Percentiles rank a stretch among this genome's conserved stretches.
Conservation (phyloP, 2,888 invertebrate species). For the Ischnura elegans region DNA sequence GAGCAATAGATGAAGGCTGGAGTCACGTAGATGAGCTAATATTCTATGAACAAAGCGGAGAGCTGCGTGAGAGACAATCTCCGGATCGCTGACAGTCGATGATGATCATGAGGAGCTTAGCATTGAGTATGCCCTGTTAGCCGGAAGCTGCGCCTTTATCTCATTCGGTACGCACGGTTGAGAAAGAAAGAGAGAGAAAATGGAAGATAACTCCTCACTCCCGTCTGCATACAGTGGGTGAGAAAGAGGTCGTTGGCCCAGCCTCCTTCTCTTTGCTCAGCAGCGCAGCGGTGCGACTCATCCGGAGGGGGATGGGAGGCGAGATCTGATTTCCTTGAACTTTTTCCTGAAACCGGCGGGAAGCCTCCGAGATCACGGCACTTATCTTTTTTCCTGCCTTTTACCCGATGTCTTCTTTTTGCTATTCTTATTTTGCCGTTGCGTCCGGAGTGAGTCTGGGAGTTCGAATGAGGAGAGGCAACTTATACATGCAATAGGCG, state of each 20-base stretch:
- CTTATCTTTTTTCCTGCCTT: not conserved
- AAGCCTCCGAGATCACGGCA: not conserved
- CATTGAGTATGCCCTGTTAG: too few relatives aligned
- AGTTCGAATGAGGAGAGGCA: not conserved
- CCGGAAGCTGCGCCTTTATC: too few relatives aligned
- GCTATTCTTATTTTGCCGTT: too few relatives aligned
- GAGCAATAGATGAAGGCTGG: not conserved
- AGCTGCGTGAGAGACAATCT: too few relatives aligned
- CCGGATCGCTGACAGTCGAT: too few relatives aligned
- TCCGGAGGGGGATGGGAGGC: too few relatives aligned
- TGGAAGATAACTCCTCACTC: not conserved
- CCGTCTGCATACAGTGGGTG: not conserved
- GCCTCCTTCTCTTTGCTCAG: not conserved
- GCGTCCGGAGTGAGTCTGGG: constrained; percentile 2
- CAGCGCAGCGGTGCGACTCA: too few relatives aligned
- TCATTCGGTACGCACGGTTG: not conserved
- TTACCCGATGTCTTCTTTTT: not conserved
- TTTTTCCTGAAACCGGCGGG: not conserved
- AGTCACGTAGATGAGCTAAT: not conserved
- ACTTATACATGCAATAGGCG: too few relatives aligned
- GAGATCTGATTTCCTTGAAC: too few relatives aligned
- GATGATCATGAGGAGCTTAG: too few relatives aligned
- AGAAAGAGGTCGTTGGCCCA: not conserved
- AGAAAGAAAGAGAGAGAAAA: not conserved
- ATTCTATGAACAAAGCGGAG: too few relatives aligned